A percentile compares a stretch with the other conserved stretches of the same genome.
phyloP scores from a whole-genome alignment of 2,797 vertebrate species.

The Periophthalmus magnuspinnatus region DNA sequence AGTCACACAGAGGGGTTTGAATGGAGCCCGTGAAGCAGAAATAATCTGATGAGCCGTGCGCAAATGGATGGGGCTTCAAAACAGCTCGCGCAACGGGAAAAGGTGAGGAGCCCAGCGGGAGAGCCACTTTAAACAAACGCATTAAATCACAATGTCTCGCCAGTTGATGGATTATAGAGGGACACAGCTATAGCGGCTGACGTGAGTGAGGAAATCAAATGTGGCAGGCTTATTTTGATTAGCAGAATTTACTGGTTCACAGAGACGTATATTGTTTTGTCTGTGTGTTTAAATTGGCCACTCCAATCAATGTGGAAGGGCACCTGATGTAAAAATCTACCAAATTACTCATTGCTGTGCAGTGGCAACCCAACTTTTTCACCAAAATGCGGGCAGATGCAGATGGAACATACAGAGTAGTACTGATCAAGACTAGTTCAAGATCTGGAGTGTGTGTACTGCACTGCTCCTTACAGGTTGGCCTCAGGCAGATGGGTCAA shows the following conservation, averaged over 20 bases:
- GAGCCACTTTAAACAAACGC: constrained; percentile 14
- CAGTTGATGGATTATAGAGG: background rate
- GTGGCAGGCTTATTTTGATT: background rate
- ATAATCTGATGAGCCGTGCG: constrained; percentile 11
- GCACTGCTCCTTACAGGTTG: too few relatives aligned
- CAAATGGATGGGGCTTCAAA: constrained; percentile 9
- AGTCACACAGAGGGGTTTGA: background rate
- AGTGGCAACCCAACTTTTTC: background rate
- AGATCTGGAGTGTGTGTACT: too few relatives aligned
- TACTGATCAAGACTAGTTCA: too few relatives aligned
- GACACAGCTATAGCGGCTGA: background rate
- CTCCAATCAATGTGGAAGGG: background rate
- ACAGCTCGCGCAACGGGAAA: background rate
- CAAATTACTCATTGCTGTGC: background rate
- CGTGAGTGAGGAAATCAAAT: background rate
- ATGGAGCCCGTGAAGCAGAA: constrained; percentile 26
- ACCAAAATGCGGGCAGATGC: background rate
- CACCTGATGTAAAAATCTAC: background rate
- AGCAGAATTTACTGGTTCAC: background rate
- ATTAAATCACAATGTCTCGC: background rate
- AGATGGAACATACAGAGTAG: too few relatives aligned
- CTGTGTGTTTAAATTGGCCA: background rate
- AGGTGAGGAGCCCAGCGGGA: constrained; percentile 5
- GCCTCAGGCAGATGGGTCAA: too few relatives aligned
- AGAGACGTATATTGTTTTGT: background rate